A percentile compares a stretch with the other conserved stretches of the same genome.
Evolutionary conservation across 1,140 invertebrate species (phyloP).

Genomic region (Drosophila insularis): DNA sequence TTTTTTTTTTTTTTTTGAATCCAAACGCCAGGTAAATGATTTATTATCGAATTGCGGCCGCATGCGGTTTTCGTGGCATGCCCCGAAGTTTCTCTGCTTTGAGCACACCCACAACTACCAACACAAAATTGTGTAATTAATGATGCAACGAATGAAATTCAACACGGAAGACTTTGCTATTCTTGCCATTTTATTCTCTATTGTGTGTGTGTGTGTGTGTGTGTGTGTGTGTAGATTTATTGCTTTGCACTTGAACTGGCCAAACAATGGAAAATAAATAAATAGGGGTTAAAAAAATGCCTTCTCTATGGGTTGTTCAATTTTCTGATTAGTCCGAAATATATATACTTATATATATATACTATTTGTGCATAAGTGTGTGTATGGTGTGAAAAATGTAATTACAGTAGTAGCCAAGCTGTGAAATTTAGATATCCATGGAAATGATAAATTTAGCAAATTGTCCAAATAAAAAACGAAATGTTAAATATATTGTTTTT

Average conservation of each 20-base stretch:
- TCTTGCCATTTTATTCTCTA: background rate
- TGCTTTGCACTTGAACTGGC: constrained; percentile 13
- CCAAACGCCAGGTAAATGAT: constrained; percentile 12
- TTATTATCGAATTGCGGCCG: constrained; percentile 15
- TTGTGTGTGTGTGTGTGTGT: background rate
- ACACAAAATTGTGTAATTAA: constrained; percentile 14
- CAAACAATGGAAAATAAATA: constrained; percentile 14
- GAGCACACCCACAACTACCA: background rate
- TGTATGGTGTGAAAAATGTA: constrained; percentile 1
- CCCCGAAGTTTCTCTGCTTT: constrained; percentile 4
- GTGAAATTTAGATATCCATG: constrained; percentile 2
- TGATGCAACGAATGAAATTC: constrained; percentile 15
- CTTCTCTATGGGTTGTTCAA: background rate
- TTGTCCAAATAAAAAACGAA: too few relatives aligned
- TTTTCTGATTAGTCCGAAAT: constrained; percentile 9
- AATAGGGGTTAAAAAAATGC: background rate
- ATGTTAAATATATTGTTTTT: constrained; percentile 1
- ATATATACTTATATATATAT: background rate
- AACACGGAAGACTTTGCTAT: constrained; percentile 15
- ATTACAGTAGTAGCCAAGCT: background rate
- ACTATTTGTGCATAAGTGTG: too few relatives aligned
- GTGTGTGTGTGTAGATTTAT: constrained; percentile 8
- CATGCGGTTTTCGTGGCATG: constrained; percentile 11
- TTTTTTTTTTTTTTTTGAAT: background rate
- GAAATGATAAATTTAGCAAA: background rate